Conservation (phyloP, 2,888 invertebrate species). For the Tenthredo amoena region DNA sequence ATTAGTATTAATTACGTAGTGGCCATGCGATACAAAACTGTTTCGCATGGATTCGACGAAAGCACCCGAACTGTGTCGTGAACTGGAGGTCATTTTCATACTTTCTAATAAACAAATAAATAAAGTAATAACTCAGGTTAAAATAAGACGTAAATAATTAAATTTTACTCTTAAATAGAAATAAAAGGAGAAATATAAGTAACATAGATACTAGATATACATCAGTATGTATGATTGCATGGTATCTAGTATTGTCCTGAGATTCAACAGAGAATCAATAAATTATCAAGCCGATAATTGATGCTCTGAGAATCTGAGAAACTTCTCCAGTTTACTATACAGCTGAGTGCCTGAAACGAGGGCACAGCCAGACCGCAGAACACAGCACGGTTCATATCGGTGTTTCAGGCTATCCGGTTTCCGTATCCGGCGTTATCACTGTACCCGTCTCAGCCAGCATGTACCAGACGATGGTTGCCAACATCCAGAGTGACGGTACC, state of each 20-base stretch:
- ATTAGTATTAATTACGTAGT: not conserved
- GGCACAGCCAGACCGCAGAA: conserved; percentile 58
- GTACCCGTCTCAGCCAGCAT: conserved; percentile 96
- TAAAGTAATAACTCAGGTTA: not conserved
- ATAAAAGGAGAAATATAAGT: not conserved
- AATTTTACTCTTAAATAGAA: not conserved
- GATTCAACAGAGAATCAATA: not conserved
- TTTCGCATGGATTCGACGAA: conserved; percentile 30
- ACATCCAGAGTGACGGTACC: conserved; percentile 91
- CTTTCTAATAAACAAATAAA: not conserved
- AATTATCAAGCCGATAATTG: conserved; percentile 19
- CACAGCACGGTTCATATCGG: conserved; percentile 73
- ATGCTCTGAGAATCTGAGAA: conserved; percentile 9
- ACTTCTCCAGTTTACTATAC: conserved; percentile 62
- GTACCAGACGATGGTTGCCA: conserved; percentile 97
- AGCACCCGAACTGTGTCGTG: conserved; percentile 41
- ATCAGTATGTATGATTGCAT: not conserved
- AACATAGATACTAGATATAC: not conserved
- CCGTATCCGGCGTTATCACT: conserved; percentile 96
- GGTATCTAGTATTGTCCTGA: not conserved
- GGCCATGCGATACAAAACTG: conserved; percentile 1
- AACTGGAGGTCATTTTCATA: conserved; percentile 42
- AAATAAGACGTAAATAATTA: not conserved
- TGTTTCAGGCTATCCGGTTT: conserved; percentile 87
- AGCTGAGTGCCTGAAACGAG: conserved; percentile 45